Base-by-base conservation (phyloP, 2,888 invertebrate genomes). In the Mylabris sibirica region DNA sequence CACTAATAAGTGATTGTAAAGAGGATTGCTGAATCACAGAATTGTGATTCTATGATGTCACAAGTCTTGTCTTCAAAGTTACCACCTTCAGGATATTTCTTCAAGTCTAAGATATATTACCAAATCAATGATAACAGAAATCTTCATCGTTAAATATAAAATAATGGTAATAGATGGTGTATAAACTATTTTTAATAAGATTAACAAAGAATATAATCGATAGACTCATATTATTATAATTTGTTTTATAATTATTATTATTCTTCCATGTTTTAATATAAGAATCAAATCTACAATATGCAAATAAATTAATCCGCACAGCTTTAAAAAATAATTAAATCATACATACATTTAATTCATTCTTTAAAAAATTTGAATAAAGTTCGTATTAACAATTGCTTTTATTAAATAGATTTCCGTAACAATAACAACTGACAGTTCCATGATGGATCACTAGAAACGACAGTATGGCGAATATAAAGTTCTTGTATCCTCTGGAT, bases 381-480 rank as follows among this genome's bases (percentile, higher is more conserved):
- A 57, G 75, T 78, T 77, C 78, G 78, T 81, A 81, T 81, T 81
- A 80, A 80, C 78, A 76, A 76, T 70, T 70, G 79, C 79, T 76
- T 77, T 80, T 79, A 78, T 57, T 81, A 30, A 30, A 82, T 82
- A 82, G 82, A 82, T 84, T 83, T 83, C 81, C 80, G 83, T 79
- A 84, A 84, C 84, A 84, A 84, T 84, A 84, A 82, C 82, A 77
- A 78, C 77, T 84, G 84, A 85, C 85, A 84, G 82, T 80, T 76
- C 76, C 77, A 82, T 85, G 85, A 85, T 85, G 85, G 84, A 85
- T 85, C 83, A 80, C 82, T 80, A 82, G 83, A 30, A 8, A 30
- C 30, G 30, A 83, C 83, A 82, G 83, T 83, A 84, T 83, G 83
- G 81, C 78, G 79, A 76, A 73, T 76, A 57, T 64, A 62, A 71